Evolutionary conservation across 2,888 invertebrate species (phyloP).

Genomic region (Rhimphoctona megacephalus): DNA sequence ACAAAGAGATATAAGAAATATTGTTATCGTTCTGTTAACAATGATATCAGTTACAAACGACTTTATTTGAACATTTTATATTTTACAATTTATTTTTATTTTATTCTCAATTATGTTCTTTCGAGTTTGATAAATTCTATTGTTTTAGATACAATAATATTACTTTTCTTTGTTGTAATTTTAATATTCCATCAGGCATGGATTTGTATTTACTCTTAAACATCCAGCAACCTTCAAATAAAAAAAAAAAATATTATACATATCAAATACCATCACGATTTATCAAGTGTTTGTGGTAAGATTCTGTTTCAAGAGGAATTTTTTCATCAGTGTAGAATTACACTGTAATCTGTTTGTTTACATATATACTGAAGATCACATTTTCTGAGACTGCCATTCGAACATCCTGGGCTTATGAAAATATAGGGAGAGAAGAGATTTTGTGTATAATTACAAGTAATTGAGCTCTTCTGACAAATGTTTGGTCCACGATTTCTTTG

Average conservation of each 20-base stretch:
- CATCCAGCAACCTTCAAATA: background rate
- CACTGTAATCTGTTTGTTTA: slow-evolving; percentile 35
- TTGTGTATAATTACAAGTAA: background rate
- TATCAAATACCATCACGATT: slow-evolving; percentile 11
- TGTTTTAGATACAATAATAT: background rate
- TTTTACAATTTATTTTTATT: background rate
- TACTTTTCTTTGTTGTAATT: background rate
- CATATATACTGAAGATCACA: slow-evolving; percentile 15
- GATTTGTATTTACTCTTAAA: background rate
- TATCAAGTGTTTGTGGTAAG: background rate
- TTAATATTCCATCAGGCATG: background rate
- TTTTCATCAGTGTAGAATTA: background rate
- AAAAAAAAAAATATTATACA: background rate
- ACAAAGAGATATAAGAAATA: too few relatives aligned
- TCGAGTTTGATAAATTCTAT: background rate
- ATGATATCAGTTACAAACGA: background rate
- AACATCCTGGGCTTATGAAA: background rate
- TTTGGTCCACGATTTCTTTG: background rate
- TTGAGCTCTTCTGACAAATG: background rate
- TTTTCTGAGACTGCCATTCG: background rate
- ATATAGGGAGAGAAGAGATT: background rate
- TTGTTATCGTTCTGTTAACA: background rate
- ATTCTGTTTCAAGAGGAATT: slow-evolving; percentile 13
- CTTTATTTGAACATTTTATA: background rate
- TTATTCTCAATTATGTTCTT: background rate